Conservation (phyloP, 2,797 vertebrate genomes). For the Triplophysa bombifrons region DNA sequence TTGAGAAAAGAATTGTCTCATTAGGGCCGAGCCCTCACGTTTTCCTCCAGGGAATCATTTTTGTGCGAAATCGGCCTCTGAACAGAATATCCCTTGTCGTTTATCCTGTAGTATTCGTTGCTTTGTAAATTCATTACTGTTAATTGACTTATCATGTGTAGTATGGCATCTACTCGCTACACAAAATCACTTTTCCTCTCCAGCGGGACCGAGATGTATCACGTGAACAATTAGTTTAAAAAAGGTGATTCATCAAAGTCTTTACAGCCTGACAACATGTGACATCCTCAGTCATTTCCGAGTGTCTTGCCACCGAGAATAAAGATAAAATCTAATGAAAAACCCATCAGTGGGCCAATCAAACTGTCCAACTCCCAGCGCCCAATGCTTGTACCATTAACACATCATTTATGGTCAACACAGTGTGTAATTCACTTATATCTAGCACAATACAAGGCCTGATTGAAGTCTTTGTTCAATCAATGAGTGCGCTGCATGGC, state of each 20-base stretch:
- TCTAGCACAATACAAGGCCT: slow-evolving; percentile 24
- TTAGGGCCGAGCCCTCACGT: not conserved
- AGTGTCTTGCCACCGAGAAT: not conserved
- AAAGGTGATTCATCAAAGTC: slow-evolving; percentile 1
- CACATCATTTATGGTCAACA: slow-evolving; percentile 18
- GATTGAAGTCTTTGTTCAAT: slow-evolving; percentile 15
- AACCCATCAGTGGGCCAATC: not conserved
- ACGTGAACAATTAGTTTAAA: slow-evolving; percentile 15
- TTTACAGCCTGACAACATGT: not conserved
- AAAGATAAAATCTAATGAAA: slow-evolving; percentile 34
- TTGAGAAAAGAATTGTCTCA: not conserved
- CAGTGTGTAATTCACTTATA: slow-evolving; percentile 14
- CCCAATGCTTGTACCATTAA: slow-evolving; percentile 18
- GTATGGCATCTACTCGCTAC: not conserved
- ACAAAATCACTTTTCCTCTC: not conserved
- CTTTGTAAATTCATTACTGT: not conserved
- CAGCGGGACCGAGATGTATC: not conserved
- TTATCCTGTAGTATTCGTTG: not conserved
- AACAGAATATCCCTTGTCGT: not conserved
- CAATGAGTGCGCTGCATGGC: slow-evolving; percentile 34
- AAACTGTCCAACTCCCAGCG: not conserved
- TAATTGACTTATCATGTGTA: not conserved
- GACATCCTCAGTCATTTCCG: not conserved
- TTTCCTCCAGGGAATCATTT: slow-evolving; percentile 13
- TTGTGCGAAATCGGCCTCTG: not conserved